Evolutionary conservation across 2,113 vertebrate genomes (phyloP), one percentile per base, ranked within the genome.

Genomic region (Tupaia chinensis): DNA sequence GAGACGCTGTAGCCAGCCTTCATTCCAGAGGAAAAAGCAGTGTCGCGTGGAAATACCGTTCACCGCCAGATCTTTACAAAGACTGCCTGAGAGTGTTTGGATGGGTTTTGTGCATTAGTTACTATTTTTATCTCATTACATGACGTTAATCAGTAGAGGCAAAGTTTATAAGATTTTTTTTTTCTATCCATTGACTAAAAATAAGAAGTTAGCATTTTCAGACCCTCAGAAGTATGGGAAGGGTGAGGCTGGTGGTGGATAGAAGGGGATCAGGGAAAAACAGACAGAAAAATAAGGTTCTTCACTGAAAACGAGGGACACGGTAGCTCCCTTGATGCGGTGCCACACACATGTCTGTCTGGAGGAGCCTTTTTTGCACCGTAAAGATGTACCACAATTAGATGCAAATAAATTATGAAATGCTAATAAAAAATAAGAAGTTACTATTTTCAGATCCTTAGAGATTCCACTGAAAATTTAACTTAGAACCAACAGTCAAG

Each of bases 1-100:
- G n/a, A 83, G 0, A 66, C 19, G 9, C 22, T 84, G 8, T 19
- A n/a, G 5, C 87, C 97, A 77, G 60, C 23, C 89, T n/a, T 65
- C 68, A 15, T 32, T 95, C 53, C 27, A 63, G 54, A 70, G 60
- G 9, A 96, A 94, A 29, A 97, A 95, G 87, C 61, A 90, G 93
- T 60, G 53, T 72, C 58, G 10, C 69, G 70, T 68, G 77, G 73
- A 97, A 96, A 61, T 85, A 27, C 53, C 87, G 7, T 9, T 93
- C 69, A 97, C 44, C 29, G 7, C 9, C 34, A 96, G 95, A 22
- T 72, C 69, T 93, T 94, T 95, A 87, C 95, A 56, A 68, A 34
- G 3, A 44, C 44, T 44, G 44, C 44, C 5, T 44, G 44, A 44
- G 44, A 44, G 44, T 44, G 1, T 25, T 63, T 77, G 7, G 15